These are phyloP conservation scores for Hippasteria phrygiana DNA, from an alignment of 53 echinoderm and acorn worm species.

Conservation along the genomic window DNA sequence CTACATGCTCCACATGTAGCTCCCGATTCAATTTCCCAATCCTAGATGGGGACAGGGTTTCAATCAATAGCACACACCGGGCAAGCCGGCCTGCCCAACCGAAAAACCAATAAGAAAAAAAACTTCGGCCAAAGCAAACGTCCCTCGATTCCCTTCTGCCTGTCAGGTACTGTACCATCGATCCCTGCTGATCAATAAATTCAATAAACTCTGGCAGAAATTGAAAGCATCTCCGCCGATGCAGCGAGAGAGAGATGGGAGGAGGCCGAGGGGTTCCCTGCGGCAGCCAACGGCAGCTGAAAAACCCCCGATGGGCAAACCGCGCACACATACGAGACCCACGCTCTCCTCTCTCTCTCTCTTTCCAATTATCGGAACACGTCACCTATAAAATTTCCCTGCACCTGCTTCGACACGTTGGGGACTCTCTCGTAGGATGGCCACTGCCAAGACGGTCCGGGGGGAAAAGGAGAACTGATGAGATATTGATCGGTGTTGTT, in stretches of 20 bases:
- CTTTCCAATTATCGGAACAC: conserved; percentile 65
- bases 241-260: conserved; percentile 13
- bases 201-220: conserved; percentile 82
- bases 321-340: conserved; percentile 25
- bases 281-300: conserved; percentile 64
- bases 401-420: conserved; percentile 65
- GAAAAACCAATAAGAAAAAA: no score
- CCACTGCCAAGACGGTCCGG: conserved; percentile 8
- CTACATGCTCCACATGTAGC: conserved; percentile 37
- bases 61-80: conserved; percentile 39
- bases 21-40: conserved; percentile 63
- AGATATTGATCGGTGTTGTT: conserved; percentile 69
- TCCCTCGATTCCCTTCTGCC: conserved; percentile 51
- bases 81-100: conserved; percentile 1
- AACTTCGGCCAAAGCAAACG: conserved; percentile 48
- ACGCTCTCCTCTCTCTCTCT: not conserved
- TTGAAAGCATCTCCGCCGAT: conserved; percentile 57
- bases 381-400: conserved; percentile 68
- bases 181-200: conserved; percentile 83
- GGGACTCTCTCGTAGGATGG: conserved; percentile 37
- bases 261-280: conserved; percentile 36
- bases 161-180: conserved; percentile 80
- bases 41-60: conserved; percentile 50
- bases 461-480: conserved; percentile 51
- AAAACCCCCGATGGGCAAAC: conserved; percentile 27